These are phyloP conservation scores for Hydrophis major DNA, from an alignment of 2,797 vertebrate species.

Conservation along the genomic window DNA sequence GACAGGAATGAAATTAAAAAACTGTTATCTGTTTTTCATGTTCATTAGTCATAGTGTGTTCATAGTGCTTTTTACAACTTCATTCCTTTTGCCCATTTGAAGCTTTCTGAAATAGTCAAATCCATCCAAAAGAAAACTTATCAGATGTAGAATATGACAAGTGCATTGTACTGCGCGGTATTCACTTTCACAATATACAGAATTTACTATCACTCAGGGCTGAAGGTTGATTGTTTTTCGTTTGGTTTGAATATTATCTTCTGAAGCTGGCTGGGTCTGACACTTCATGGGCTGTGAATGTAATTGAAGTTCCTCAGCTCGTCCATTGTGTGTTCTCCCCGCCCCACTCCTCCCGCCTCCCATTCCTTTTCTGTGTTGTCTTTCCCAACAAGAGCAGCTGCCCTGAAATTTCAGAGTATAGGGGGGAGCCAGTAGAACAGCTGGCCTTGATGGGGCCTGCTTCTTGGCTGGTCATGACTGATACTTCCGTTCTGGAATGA, in stretches of 20 bases:
- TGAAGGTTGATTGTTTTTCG: too few relatives aligned
- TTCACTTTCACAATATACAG: not conserved
- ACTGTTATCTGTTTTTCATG: not conserved
- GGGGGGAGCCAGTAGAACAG: not conserved
- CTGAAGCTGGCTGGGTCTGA: not conserved
- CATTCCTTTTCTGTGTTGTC: not conserved
- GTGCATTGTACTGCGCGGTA: not conserved
- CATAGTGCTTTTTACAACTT: not conserved
- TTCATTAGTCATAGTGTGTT: too few relatives aligned
- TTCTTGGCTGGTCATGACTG: not conserved
- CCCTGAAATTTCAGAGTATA: not conserved
- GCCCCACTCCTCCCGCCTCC: too few relatives aligned
- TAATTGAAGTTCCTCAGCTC: not conserved
- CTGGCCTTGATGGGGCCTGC: not conserved
- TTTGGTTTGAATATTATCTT: not conserved
- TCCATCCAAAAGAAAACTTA: not conserved
- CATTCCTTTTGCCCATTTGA: not conserved
- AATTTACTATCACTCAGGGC: not conserved
- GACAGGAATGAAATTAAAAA: not conserved
- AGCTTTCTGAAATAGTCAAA: not conserved
- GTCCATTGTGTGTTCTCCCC: too few relatives aligned
- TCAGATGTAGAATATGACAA: not conserved
- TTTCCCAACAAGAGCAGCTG: not conserved
- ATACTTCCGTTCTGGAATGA: constrained; percentile 20
- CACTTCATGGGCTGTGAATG: not conserved